A percentile compares a stretch with the other conserved stretches of the same genome.
Conservation (phyloP, 2,113 vertebrate genomes). For the Ranitomeya imitator region DNA sequence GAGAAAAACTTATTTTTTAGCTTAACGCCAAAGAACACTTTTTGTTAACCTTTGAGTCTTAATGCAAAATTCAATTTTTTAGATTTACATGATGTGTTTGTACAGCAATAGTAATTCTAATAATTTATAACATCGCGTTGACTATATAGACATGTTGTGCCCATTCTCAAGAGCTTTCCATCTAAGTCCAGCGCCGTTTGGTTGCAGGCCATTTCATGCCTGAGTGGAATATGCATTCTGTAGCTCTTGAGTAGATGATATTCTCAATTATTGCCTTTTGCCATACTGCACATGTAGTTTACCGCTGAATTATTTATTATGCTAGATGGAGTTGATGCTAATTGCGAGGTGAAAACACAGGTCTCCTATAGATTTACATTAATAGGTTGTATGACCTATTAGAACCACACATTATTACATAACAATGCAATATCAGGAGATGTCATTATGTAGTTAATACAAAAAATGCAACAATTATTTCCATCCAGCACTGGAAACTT, state of each 20-base stretch:
- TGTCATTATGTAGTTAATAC: neutral
- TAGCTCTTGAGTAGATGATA: conserved; percentile 3
- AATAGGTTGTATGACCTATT: neutral
- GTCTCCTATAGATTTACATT: conserved; percentile 21
- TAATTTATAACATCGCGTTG: neutral
- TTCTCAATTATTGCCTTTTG: conserved; percentile 33
- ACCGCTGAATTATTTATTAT: conserved; percentile 50
- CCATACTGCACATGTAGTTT: conserved; percentile 38
- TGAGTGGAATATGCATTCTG: conserved; percentile 12
- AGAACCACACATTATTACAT: conserved; percentile 8
- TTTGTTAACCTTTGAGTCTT: too few relatives aligned
- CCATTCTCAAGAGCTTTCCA: neutral
- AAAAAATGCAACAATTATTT: too few relatives aligned
- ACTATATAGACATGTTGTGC: neutral
- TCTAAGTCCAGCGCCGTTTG: neutral
- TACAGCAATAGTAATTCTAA: neutral
- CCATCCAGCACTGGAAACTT: too few relatives aligned
- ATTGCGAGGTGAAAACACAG: conserved; percentile 36
- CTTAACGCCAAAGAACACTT: too few relatives aligned
- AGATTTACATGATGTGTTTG: neutral
- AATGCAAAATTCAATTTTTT: too few relatives aligned
- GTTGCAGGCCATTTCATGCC: conserved; percentile 4
- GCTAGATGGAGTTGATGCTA: conserved; percentile 44
- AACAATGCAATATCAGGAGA: neutral
- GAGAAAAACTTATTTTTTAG: too few relatives aligned